Base-by-base conservation (phyloP, 2,113 vertebrate species). In the Erpornis zantholeuca region DNA sequence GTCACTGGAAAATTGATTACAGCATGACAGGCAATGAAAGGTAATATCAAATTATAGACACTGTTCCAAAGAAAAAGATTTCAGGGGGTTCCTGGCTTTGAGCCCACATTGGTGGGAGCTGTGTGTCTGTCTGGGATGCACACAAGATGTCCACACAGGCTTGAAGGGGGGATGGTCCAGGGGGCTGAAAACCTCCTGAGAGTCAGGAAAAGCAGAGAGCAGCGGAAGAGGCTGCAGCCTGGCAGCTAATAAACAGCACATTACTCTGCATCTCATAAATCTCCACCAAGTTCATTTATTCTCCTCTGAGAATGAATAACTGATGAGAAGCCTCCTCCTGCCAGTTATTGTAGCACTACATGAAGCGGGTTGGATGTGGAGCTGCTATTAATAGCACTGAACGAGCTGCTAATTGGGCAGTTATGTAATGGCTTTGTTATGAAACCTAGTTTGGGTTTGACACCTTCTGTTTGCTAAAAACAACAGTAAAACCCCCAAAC, bases 341-440 rank as follows among this genome's bases (percentile, higher is more conserved):
- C 72, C 92, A 82, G 69, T 86, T 60, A 61, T 31, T 76, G 68
- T 93, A 80, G 66, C 73, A 12, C 75, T 92, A 15, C 69, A 75
- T 59, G 57, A 36, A 88, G 82, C 23, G 6, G 92, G 88, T 88
- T 94, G 79, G 87, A 92, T 92, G 81, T 66, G 70, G 86, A 94
- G 83, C 65, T 94, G 86, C 97, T 98, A 97, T 96, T 97, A 96
- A 96, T 97, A 95, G 80, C 90, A 53, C 83, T 42, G 70, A 92
- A 97, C 49, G 42, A 90, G 90, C 92, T 82, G 40, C 89, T 98
- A 97, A 97, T 97, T 94, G 96, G 91, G 78, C 77, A 68, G 94
- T 96, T 97, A 96, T 81, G 87, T 96, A 96, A 93, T 87, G 85
- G 69, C 81, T 87, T 94, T 94, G 76, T 95, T 90, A 93, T 59